Evolutionary conservation across 2,888 invertebrate species (phyloP), one percentile per base, ranked within the genome.

Genomic region (Rotaria macrura): DNA sequence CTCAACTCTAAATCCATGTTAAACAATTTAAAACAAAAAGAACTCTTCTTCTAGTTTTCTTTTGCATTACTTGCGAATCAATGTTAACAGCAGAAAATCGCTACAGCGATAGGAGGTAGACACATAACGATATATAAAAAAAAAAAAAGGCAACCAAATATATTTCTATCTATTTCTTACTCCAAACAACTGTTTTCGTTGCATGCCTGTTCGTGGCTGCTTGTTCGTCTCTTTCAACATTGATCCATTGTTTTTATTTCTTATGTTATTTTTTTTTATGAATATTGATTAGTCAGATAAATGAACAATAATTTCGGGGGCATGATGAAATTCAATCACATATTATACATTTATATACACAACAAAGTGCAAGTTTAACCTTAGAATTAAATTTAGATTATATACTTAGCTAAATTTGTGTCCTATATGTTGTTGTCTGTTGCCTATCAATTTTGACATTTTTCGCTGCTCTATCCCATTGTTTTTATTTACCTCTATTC

Each of bases 161-260:
- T 79, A 25, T 79, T 79, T 79, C 79, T 23, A 25, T 79, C 79
- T 40, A 43, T 79, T 79, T 40, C 43, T 79, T 40, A 25, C 5
- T 79, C 38, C 40, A 40, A 65, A 65, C 65, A 65, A 65, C 65
- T 79, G 43, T 79, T 79, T 40, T 43, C 43, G 40, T 79, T 79
- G 79, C 79, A 79, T 79, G 79, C 79, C 79, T 79, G 79, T 79
- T 43, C 43, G 79, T 79, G 79, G 79, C 79, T 79, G 79, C 79
- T 79, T 79, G 79, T 79, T 43, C 43, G 79, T 79, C 79, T 79
- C 40, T 79, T 79, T n/a, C 43, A 20, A 79, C 38, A 40, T 43
- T 79, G 43, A 79, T 79, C 79, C 34, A 65, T 65, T 65, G 65
- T 65, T 65, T 20, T 65, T 55, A 6, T 72, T 43, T 25, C 47